Conservation (phyloP, 2,888 invertebrate species). For the Leistus spinibarbis region DNA sequence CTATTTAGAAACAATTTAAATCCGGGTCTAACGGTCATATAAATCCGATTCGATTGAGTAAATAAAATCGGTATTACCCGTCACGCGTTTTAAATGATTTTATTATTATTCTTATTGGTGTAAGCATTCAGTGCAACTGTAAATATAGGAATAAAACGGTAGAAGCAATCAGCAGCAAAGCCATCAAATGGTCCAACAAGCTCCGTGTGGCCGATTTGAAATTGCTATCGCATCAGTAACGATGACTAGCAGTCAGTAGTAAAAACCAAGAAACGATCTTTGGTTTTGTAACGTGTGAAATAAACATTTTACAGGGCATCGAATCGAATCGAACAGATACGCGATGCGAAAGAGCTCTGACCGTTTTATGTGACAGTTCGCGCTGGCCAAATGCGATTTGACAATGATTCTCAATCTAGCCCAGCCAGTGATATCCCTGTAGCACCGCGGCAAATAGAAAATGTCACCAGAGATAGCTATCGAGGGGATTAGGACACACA, state of each 20-base stretch:
- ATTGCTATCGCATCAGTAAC: background rate
- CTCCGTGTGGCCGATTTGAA: slow-evolving; percentile 12
- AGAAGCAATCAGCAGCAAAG: background rate
- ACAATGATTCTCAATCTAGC: slow-evolving; percentile 26
- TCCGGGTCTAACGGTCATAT: too few relatives aligned
- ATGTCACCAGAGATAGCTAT: slow-evolving; percentile 16
- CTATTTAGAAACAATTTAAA: too few relatives aligned
- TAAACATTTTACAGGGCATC: background rate
- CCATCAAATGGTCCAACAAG: slow-evolving; percentile 17
- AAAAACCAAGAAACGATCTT: background rate
- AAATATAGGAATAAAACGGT: background rate
- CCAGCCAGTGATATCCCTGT: background rate
- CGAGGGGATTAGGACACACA: slow-evolving; percentile 19
- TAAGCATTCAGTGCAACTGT: too few relatives aligned
- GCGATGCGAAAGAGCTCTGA: slow-evolving; percentile 1
- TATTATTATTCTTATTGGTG: too few relatives aligned
- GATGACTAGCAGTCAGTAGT: too few relatives aligned
- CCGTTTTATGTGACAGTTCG: slow-evolving; percentile 20
- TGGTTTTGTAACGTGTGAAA: background rate
- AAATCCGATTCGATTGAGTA: too few relatives aligned
- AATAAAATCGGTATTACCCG: too few relatives aligned
- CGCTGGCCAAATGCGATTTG: slow-evolving; percentile 15
- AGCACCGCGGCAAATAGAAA: slow-evolving; percentile 12
- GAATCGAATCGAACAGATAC: background rate
- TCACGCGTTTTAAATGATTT: too few relatives aligned